Conservation (phyloP, 1,140 invertebrate genomes). For the Drosophila persimilis region DNA sequence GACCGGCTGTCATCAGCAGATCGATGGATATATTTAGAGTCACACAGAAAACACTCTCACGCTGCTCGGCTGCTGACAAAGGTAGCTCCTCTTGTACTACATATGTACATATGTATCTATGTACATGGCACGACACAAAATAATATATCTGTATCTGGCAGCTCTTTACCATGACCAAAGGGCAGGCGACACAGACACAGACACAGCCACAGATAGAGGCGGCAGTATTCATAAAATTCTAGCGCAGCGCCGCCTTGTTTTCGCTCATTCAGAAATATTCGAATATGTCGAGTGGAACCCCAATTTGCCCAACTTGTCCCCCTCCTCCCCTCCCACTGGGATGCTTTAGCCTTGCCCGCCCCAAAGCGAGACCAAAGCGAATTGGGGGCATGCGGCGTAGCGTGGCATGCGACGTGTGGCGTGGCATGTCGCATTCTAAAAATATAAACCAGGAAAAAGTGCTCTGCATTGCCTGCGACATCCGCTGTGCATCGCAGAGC, state of each 20-base stretch:
- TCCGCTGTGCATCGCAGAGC: background rate
- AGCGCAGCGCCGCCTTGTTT: conserved; percentile 53
- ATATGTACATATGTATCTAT: conserved; percentile 3
- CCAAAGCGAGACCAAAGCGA: conserved; percentile 37
- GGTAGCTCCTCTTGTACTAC: too few species aligned
- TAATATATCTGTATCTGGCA: conserved; percentile 27
- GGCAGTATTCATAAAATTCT: conserved; percentile 35
- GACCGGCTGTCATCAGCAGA: conserved; percentile 43
- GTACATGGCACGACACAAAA: conserved; percentile 40
- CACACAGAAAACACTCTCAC: conserved; percentile 69
- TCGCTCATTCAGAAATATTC: conserved; percentile 70
- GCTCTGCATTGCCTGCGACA: conserved; percentile 32
- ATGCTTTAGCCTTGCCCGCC: conserved; percentile 63
- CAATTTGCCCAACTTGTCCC: conserved; percentile 49
- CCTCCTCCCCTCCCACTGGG: conserved; percentile 51
- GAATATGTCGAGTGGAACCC: conserved; percentile 46
- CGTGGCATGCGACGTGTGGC: conserved; percentile 4
- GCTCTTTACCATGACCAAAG: conserved; percentile 52
- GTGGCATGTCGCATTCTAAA: conserved; percentile 56
- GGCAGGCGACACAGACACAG: conserved; percentile 19
- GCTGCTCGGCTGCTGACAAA: conserved; percentile 28
- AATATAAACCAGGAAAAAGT: conserved; percentile 63
- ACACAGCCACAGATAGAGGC: background rate
- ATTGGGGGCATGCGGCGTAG: conserved; percentile 60
- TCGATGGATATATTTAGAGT: conserved; percentile 58